A percentile compares a stretch with the other conserved stretches of the same genome.
Conservation (phyloP, 2,888 invertebrate species). For the Eupsilia transversa region DNA sequence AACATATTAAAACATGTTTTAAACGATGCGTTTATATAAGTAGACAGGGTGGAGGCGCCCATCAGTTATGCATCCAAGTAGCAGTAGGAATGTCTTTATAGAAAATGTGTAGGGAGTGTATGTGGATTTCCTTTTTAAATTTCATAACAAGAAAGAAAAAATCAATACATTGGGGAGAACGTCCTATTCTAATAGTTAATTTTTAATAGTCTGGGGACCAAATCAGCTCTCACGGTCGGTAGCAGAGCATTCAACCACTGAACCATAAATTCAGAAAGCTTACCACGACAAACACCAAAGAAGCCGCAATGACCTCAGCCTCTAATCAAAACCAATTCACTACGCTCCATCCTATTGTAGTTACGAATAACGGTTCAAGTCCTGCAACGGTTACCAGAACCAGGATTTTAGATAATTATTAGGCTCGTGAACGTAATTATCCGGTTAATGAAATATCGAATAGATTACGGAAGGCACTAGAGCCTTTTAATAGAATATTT, state of each 20-base stretch:
- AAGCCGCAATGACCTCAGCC: not conserved
- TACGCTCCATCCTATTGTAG: conserved; percentile 53
- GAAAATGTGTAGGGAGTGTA: not conserved
- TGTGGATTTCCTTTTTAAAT: conserved; percentile 1
- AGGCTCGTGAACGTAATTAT: conserved; percentile 67
- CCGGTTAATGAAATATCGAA: conserved; percentile 72
- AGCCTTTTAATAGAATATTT: conserved; percentile 62
- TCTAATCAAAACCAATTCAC: conserved; percentile 57
- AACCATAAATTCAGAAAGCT: not conserved
- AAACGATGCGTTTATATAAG: conserved; percentile 15
- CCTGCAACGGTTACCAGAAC: conserved; percentile 37
- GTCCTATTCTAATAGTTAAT: too few species aligned
- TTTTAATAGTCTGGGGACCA: not conserved
- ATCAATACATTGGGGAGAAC: not conserved
- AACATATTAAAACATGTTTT: conserved; percentile 32
- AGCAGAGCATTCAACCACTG: not conserved
- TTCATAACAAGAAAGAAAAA: not conserved
- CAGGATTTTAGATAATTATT: conserved; percentile 64
- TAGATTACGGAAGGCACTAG: conserved; percentile 64
- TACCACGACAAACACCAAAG: conserved; percentile 18
- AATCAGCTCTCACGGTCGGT: not conserved
- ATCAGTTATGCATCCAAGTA: conserved; percentile 7
- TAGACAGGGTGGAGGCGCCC: not conserved
- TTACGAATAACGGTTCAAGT: conserved; percentile 43
- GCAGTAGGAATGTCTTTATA: not conserved